Evolutionary conservation across 2,888 invertebrate genomes (phyloP).

Genomic region (Temnothorax ravouxi): DNA sequence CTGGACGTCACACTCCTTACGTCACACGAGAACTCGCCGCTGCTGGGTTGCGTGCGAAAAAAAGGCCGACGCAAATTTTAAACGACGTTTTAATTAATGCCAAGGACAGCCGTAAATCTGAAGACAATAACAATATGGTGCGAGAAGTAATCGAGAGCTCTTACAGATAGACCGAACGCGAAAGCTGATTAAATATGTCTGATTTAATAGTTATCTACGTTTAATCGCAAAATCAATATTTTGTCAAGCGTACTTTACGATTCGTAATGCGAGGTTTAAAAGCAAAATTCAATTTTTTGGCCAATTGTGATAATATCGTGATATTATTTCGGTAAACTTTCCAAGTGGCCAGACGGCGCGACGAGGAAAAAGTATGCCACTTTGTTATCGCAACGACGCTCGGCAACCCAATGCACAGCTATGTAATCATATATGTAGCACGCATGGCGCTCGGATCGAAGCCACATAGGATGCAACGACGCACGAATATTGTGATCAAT

Average conservation of each 20-base stretch:
- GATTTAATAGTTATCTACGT: neutral
- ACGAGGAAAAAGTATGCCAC: neutral
- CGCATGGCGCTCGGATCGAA: constrained; percentile 34
- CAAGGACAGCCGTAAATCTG: constrained; percentile 8
- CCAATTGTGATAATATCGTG: no score
- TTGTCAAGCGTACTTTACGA: neutral
- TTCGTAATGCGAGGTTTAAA: neutral
- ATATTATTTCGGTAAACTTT: neutral
- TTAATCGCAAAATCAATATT: neutral
- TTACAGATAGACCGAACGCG: neutral
- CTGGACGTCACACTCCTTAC: constrained; percentile 38
- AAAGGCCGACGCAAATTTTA: constrained; percentile 19
- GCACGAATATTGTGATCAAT: constrained; percentile 33
- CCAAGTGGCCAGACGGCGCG: neutral
- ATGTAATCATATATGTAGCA: constrained; percentile 24
- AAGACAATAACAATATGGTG: neutral
- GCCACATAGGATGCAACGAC: constrained; percentile 9
- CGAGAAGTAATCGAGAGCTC: neutral
- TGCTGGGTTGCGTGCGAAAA: constrained; percentile 24
- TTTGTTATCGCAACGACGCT: constrained; percentile 16
- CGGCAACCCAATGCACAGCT: constrained; percentile 35
- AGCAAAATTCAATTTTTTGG: neutral
- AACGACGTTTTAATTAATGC: constrained; percentile 20
- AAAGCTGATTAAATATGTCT: neutral
- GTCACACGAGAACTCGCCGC: constrained; percentile 19